Evolutionary conservation across 1,140 invertebrate genomes (phyloP).

Genomic region (Leptopilina boulardi): DNA sequence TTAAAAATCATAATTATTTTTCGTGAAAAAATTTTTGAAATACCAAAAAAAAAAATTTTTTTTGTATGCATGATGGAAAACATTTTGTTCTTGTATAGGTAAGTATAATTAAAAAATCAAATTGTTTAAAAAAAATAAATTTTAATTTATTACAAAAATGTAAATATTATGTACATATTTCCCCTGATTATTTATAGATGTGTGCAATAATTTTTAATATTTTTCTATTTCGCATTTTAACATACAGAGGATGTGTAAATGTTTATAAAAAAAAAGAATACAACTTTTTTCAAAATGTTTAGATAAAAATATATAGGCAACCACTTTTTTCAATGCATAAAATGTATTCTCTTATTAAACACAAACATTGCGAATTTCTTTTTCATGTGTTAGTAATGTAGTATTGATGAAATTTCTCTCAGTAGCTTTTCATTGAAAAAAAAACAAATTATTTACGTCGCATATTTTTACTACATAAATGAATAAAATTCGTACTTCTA

Average conservation of each 20-base stretch:
- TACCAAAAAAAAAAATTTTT: too few species aligned
- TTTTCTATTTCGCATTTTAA: not conserved
- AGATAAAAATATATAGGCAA: not conserved
- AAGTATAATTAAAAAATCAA: too few species aligned
- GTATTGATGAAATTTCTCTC: not conserved
- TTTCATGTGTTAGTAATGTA: not conserved
- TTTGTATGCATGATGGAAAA: too few species aligned
- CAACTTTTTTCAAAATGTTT: conserved; percentile 3
- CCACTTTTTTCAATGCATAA: not conserved
- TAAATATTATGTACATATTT: not conserved
- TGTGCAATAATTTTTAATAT: not conserved
- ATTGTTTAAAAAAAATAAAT: not conserved
- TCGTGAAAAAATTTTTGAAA: too few species aligned
- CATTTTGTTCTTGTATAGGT: too few species aligned
- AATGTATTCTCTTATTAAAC: not conserved
- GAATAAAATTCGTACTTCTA: not conserved
- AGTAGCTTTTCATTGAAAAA: not conserved
- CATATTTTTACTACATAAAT: not conserved
- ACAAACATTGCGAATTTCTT: not conserved
- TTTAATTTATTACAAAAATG: not conserved
- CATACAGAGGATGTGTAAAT: not conserved
- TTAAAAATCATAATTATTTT: too few species aligned
- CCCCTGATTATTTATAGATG: not conserved
- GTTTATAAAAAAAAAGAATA: not conserved
- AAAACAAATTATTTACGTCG: not conserved